Evolutionary conservation across 1,140 invertebrate species (phyloP).

Genomic region (Marisa cornuarietis): DNA sequence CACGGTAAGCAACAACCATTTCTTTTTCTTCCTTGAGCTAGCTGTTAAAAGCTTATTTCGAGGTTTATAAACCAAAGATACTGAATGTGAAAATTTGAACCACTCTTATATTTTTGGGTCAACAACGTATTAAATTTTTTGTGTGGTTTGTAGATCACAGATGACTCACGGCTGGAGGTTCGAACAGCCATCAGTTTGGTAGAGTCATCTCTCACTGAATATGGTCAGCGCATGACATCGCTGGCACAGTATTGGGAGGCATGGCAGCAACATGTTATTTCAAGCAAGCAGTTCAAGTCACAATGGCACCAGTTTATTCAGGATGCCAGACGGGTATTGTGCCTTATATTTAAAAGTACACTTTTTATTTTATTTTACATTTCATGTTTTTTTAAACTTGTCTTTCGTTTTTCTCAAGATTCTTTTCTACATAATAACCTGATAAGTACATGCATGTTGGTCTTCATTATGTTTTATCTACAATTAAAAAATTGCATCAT

Average conservation of each 20-base stretch:
- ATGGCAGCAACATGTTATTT: conserved; percentile 73
- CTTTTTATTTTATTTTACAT: not conserved
- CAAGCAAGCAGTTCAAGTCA: conserved; percentile 75
- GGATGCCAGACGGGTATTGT: conserved; percentile 77
- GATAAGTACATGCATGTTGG: too few species aligned
- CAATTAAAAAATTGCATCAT: too few species aligned
- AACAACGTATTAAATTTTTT: not conserved
- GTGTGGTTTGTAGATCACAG: conserved; percentile 70
- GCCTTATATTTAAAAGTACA: too few species aligned
- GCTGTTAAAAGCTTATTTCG: not conserved
- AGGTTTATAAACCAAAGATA: not conserved
- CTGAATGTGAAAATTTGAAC: not conserved
- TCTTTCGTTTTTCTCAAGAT: not conserved
- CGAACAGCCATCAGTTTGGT: conserved; percentile 76
- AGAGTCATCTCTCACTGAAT: conserved; percentile 76
- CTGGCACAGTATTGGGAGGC: conserved; percentile 77
- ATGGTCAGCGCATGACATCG: conserved; percentile 75
- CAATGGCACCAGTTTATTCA: conserved; percentile 77
- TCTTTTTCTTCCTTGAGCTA: not conserved
- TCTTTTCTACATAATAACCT: not conserved
- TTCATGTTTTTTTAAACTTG: not conserved
- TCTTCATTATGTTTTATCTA: too few species aligned
- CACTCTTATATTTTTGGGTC: too few species aligned
- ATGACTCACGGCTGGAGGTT: conserved; percentile 79
- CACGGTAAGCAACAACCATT: conserved; percentile 67